phyloP scores from a whole-genome alignment of 2,113 vertebrate genomes.

The Mixornis gularis region DNA sequence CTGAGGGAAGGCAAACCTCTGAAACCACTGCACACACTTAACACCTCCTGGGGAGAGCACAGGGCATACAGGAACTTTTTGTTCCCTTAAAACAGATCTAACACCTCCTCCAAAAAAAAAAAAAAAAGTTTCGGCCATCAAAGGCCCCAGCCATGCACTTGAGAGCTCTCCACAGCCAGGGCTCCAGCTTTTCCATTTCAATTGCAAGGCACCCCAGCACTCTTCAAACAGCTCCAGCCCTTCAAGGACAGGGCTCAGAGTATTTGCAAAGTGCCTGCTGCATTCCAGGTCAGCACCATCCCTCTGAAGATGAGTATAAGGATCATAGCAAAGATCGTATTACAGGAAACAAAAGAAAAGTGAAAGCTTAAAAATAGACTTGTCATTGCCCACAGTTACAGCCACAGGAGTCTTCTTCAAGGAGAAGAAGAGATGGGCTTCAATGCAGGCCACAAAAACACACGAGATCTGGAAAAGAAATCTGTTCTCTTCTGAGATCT shows the following conservation, averaged over 20 bases:
- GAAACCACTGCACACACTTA: background rate
- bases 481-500: background rate
- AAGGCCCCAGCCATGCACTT: background rate
- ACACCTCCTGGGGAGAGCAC: background rate
- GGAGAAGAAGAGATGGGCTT: background rate
- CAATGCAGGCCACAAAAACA: background rate
- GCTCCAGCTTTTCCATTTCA: background rate
- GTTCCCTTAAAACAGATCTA: background rate
- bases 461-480: rapidly evolving
- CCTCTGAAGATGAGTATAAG: background rate
- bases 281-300: background rate
- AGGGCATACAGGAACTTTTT: background rate
- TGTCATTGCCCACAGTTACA: background rate
- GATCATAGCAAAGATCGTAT: background rate
- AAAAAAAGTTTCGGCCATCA: background rate
- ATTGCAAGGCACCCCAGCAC: background rate
- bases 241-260: background rate
- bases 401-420: background rate
- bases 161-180: background rate
- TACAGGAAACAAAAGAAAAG: slow-evolving; percentile 18
- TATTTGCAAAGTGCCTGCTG: background rate
- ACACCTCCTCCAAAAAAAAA: background rate
- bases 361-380: background rate
- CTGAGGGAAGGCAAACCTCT: background rate
- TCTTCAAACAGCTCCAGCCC: background rate